These are phyloP conservation scores for Parauchenoglanis punctatus DNA, from an alignment of 2,797 vertebrate species.

Conservation along the genomic window DNA sequence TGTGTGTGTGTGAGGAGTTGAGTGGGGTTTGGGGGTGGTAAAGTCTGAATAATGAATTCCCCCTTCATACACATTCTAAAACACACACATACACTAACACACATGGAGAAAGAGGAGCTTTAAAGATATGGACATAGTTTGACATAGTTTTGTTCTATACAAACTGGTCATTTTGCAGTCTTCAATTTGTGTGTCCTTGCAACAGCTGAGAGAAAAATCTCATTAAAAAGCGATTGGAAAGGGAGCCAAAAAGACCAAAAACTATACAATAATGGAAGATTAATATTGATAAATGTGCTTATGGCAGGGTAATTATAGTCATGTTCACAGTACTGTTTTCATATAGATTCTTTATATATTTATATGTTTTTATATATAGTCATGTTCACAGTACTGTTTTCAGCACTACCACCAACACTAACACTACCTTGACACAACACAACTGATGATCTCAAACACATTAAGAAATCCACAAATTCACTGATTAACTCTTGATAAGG, in stretches of 20 bases:
- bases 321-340: slow-evolving; percentile 21
- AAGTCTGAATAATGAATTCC: slow-evolving; percentile 14
- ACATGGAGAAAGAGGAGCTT: not conserved
- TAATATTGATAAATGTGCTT: slow-evolving; percentile 29
- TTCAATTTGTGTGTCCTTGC: slow-evolving; percentile 9
- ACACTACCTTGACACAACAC: too few species aligned
- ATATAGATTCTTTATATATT: too few species aligned
- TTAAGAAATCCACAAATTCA: too few species aligned
- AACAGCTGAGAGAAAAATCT: slow-evolving; percentile 24
- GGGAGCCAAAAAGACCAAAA: slow-evolving; percentile 18
- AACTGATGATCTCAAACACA: too few species aligned
- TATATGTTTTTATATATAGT: too few species aligned
- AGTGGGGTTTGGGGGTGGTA: not conserved
- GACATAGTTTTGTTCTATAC: slow-evolving; percentile 20
- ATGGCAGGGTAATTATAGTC: slow-evolving; percentile 25
- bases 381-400: too few species aligned
- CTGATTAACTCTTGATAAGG: too few species aligned
- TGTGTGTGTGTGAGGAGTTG: not conserved
- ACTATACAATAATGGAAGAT: slow-evolving; percentile 31
- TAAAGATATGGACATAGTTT: not conserved
- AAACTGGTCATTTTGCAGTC: slow-evolving; percentile 16
- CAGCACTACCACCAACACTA: too few species aligned
- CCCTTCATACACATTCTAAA: not conserved
- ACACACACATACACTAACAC: not conserved
- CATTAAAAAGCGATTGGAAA: slow-evolving; percentile 39